A percentile compares a stretch with the other conserved stretches of the same genome.
These are phyloP conservation scores for Petroica traversi DNA, from an alignment of 2,113 vertebrate species.

Conservation along the genomic window DNA sequence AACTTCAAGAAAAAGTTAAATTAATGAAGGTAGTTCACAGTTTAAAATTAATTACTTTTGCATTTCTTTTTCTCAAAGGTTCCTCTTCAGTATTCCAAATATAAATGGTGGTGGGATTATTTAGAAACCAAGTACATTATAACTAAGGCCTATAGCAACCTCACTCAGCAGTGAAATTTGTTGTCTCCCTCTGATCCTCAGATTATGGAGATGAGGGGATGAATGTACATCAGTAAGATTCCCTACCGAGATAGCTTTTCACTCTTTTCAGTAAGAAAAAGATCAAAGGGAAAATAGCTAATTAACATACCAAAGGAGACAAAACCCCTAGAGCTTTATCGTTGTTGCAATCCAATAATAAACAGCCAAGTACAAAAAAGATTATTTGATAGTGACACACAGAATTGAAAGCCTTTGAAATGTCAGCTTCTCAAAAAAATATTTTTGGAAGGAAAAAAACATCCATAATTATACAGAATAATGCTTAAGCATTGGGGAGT, in stretches of 20 bases:
- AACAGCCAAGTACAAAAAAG: constrained; percentile 83
- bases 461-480: constrained; percentile 81
- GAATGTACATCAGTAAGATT: constrained; percentile 80
- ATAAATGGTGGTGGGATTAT: constrained; percentile 55
- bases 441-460: constrained; percentile 77
- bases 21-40: constrained; percentile 34
- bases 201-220: constrained; percentile 83
- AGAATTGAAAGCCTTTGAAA: constrained; percentile 84
- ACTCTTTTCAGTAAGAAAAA: constrained; percentile 80
- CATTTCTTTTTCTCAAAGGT: constrained; percentile 19
- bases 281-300: constrained; percentile 82
- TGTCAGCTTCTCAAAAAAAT: constrained; percentile 75
- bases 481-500: constrained; percentile 63
- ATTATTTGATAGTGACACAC: constrained; percentile 85
- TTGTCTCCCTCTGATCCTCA: constrained; percentile 81
- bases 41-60: constrained; percentile 46
- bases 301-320: constrained; percentile 88
- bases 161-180: constrained; percentile 74
- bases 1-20: constrained; percentile 48
- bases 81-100: constrained; percentile 33
- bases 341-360: constrained; percentile 85
- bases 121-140: constrained; percentile 56
- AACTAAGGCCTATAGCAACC: constrained; percentile 70
- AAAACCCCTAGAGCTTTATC: constrained; percentile 83
- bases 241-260: constrained; percentile 85